phyloP scores from a whole-genome alignment of 2,797 vertebrate species.

The Amazona finschi region DNA sequence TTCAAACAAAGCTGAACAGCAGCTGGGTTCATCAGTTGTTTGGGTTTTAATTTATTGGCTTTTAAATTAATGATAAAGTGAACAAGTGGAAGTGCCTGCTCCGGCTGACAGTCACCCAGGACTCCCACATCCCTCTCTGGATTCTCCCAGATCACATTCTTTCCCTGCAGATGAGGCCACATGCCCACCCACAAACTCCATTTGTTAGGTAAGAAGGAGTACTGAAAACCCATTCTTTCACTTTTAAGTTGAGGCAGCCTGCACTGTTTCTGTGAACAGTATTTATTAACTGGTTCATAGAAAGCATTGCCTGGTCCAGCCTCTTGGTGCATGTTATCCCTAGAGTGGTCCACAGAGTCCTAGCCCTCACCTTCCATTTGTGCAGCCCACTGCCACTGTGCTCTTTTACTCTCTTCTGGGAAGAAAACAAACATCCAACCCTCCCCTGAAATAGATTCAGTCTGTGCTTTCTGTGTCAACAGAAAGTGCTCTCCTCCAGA shows the following conservation, averaged over 20 bases:
- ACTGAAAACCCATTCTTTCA: not conserved
- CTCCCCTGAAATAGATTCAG: not conserved
- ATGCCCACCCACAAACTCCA: not conserved
- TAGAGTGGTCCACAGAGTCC: not conserved
- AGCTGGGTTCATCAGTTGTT: not conserved
- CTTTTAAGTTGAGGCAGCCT: not conserved
- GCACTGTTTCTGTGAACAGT: not conserved
- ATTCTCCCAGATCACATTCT: not conserved
- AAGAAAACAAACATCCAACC: not conserved
- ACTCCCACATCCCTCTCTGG: not conserved
- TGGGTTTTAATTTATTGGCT: not conserved
- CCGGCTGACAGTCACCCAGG: not conserved
- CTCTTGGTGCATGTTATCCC: accelerated
- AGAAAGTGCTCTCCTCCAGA: not conserved
- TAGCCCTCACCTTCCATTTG: not conserved
- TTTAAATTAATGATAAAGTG: not conserved
- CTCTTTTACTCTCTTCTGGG: not conserved
- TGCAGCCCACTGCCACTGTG: not conserved
- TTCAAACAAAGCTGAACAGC: not conserved
- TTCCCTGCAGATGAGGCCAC: not conserved
- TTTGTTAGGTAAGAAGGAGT: not conserved
- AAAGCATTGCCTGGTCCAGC: not conserved
- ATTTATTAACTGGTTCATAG: not conserved
- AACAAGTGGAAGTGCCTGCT: not conserved
- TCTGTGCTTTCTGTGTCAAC: not conserved